Evolutionary conservation across 2,888 invertebrate genomes (phyloP).

Genomic region (Xestia c-nigrum): DNA sequence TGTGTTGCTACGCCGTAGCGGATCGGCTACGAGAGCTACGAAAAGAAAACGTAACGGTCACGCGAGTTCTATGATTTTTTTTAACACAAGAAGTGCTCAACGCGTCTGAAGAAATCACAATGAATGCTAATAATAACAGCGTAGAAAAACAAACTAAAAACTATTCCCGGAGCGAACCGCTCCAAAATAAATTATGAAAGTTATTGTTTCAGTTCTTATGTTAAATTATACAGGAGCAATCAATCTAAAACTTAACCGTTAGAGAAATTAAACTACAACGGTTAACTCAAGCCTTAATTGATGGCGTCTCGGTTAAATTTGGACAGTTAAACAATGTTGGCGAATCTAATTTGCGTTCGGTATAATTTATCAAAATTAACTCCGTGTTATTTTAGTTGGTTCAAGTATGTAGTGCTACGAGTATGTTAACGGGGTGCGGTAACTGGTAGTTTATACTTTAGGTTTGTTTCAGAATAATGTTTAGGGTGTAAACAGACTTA

Average conservation of each 20-base stretch:
- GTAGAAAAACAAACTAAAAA: slow-evolving; percentile 24
- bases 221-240: slow-evolving; percentile 60
- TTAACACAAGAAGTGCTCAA: too few relatives aligned
- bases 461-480: not conserved
- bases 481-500: too few relatives aligned
- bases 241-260: slow-evolving; percentile 66
- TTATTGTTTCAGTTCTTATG: slow-evolving; percentile 46
- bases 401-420: slow-evolving; percentile 22
- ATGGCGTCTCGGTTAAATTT: slow-evolving; percentile 64
- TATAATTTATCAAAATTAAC: slow-evolving; percentile 67
- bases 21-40: too few relatives aligned
- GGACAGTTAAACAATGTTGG: slow-evolving; percentile 65
- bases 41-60: too few relatives aligned
- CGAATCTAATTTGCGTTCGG: slow-evolving; percentile 62
- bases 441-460: not conserved
- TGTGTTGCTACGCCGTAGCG: too few relatives aligned
- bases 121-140: not conserved
- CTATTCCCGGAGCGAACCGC: slow-evolving; percentile 8
- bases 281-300: slow-evolving; percentile 59
- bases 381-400: slow-evolving; percentile 50
- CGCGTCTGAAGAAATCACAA: too few relatives aligned
- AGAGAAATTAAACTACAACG: slow-evolving; percentile 67
- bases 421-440: slow-evolving; percentile 5
- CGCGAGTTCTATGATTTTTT: too few relatives aligned
- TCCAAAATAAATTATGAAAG: slow-evolving; percentile 58